Evolutionary conservation across 2,113 vertebrate genomes (phyloP), one percentile per base, ranked within the genome.

Genomic region (Penelope pileata): DNA sequence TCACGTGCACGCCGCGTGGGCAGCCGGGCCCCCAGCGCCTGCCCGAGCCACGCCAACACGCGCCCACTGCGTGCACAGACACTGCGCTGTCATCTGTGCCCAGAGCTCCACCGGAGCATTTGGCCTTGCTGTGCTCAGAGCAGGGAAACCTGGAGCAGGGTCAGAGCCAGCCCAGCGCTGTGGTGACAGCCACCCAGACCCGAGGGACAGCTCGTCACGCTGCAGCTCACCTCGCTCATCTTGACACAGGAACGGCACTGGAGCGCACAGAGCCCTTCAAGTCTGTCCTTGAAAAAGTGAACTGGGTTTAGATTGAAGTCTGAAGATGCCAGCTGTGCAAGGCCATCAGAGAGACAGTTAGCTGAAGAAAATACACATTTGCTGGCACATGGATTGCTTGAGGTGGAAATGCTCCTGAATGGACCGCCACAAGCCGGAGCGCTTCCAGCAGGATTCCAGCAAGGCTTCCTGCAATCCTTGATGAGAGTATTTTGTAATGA

Each of bases 231-330:
- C 29, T 85, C 10, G 47, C 24, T 84, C n/a, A 34, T 16, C 16
- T 14, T 36, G 36, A 59, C 48, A 29, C 19, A 17, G 4, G 53
- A 90, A 72, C 0, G 0, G 60, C 12, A 16, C 18, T 36, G 0
- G 0, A 45, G 30, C 27, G 43, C 75, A 58, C 21, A 48, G 1
- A 6, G 27, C 6, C 48, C 54, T 76, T 72, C 60, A 16, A 79
- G 64, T 36, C 7, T 26, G 14, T 3, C 70, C 43, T 60, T 64
- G 74, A 63, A 17, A 42, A 69, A 84, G 60, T 2, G 27, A 21
- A 34, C n/a, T 32, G 30, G 0, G 1, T 2, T 79, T 66, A 56
- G 87, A 79, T 1, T n/a, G 42, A 64, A 43, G 26, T 73, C 24
- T 88, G 79, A 22, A 27, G 36, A 85, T 16, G 64, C 10, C 23